Conservation (phyloP, 35 echinoderm and acorn worm species). For the Hemicentrotus pulcherrimus region DNA sequence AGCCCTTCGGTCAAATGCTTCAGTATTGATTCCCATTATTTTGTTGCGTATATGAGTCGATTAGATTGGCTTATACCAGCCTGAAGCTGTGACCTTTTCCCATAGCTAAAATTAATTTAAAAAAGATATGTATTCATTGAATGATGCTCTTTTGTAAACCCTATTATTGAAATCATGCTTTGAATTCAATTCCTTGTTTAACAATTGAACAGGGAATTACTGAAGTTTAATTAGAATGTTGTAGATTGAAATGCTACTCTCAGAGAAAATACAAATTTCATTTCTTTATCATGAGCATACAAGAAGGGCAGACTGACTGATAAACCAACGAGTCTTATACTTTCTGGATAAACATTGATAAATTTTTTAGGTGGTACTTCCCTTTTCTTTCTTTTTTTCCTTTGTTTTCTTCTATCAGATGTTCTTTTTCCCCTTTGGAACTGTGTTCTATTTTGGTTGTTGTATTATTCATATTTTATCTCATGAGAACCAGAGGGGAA, state of each 20-base stretch:
- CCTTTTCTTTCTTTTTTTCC: neutral
- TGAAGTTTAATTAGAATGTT: too few relatives aligned
- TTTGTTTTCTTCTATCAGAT: neutral
- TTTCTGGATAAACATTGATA: neutral
- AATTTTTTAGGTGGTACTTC: neutral
- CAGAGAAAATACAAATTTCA: too few relatives aligned
- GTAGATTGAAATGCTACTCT: too few relatives aligned
- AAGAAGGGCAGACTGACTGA: too few relatives aligned
- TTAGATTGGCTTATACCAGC: neutral
- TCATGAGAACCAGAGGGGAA: too few relatives aligned
- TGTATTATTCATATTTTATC: neutral
- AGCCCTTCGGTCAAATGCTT: neutral
- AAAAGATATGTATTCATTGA: neutral
- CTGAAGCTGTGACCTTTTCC: neutral
- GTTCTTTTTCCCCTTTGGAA: neutral
- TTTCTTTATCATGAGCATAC: too few relatives aligned
- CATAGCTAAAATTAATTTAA: too few relatives aligned
- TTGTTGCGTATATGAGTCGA: neutral
- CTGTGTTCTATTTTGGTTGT: neutral
- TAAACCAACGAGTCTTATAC: too few relatives aligned
- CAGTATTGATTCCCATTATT: neutral
- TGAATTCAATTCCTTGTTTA: too few relatives aligned
- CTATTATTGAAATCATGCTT: too few relatives aligned
- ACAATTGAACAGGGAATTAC: too few relatives aligned
- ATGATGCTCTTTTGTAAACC: too few relatives aligned